These are phyloP conservation scores for Steinernema carpocapsae DNA, from an alignment of 2,888 invertebrate genomes.

Conservation along the genomic window DNA sequence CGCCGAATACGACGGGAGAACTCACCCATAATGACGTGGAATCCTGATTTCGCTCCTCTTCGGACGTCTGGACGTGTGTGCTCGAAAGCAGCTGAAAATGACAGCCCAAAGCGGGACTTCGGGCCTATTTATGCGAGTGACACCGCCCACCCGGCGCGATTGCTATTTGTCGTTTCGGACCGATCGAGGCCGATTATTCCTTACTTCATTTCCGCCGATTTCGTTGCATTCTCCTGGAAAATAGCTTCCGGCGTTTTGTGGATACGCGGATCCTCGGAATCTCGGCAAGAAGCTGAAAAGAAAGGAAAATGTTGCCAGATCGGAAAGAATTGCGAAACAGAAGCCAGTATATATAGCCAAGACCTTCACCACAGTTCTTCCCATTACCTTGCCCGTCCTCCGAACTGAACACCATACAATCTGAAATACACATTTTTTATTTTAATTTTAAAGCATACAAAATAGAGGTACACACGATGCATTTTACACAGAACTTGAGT, in stretches of 20 bases:
- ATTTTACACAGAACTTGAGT: no score
- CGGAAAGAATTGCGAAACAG: neutral
- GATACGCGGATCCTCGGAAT: neutral
- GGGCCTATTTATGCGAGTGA: constrained; percentile 3
- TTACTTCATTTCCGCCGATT: constrained; percentile 21
- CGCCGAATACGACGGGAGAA: neutral
- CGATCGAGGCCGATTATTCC: neutral
- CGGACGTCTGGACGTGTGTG: constrained; percentile 9
- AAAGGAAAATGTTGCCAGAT: neutral
- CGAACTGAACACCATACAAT: no score
- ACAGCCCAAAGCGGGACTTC: neutral
- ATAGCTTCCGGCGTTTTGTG: constrained; percentile 21
- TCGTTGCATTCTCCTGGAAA: neutral
- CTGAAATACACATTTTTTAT: no score
- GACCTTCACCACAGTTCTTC: no score
- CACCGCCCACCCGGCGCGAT: constrained; percentile 24
- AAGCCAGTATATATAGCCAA: neutral
- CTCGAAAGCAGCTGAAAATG: constrained; percentile 20
- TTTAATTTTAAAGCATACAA: no score
- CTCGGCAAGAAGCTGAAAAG: neutral
- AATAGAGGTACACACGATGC: no score
- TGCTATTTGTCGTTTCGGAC: neutral
- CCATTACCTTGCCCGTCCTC: no score
- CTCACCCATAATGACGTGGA: constrained; percentile 37
- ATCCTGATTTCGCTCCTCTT: constrained; percentile 9